Evolutionary conservation across 2,888 invertebrate species (phyloP), one percentile per base, ranked within the genome.

Genomic region (Caenorhabditis sulstoni): DNA sequence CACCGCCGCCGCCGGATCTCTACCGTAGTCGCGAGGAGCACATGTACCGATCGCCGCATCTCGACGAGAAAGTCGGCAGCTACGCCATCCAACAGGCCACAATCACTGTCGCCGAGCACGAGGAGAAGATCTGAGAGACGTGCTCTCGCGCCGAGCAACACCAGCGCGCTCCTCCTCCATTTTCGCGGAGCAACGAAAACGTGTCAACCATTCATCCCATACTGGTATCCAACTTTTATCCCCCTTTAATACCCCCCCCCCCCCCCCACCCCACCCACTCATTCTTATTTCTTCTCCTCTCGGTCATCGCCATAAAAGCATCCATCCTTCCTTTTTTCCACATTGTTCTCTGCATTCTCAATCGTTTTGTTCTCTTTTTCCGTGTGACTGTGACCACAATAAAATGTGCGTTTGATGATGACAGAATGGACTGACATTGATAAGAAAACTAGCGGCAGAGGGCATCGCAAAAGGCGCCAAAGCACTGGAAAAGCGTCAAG

Each of bases 11-110:
- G 5, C 73, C 73, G 47, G 64, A 29, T 7, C 29, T 79, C 64
- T 65, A 66, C 55, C 67, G 79, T 37, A 70, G 74, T 49, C 62
- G 53, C 47, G 65, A 75, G 9, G 66, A 66, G 29, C 66, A 75
- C 61, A 66, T 75, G 74, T 66, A 55, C 14, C 57, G 70, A 37
- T 74, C 79, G 5, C 68, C 79, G 14, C 57, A 57, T 44, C 18
- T 74, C 5, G 53, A 79, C 44, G 68, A 67, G 29, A 68, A 74
- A 50, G 67, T 74, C 3, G 79, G 67, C 9, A 68, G 68, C 20
- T 79, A 79, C 47, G 79, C 74, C 8, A 50, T 79, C 0, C 79
- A 79, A 49, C 79, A 79, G 47, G 79, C 79, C 4, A 74, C 79
- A 4, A 74, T 79, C 29, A 79, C 68, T 12, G 79, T 79, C 41